Conservation (phyloP, 2,113 vertebrate species). For the Tragelaphus scriptus region DNA sequence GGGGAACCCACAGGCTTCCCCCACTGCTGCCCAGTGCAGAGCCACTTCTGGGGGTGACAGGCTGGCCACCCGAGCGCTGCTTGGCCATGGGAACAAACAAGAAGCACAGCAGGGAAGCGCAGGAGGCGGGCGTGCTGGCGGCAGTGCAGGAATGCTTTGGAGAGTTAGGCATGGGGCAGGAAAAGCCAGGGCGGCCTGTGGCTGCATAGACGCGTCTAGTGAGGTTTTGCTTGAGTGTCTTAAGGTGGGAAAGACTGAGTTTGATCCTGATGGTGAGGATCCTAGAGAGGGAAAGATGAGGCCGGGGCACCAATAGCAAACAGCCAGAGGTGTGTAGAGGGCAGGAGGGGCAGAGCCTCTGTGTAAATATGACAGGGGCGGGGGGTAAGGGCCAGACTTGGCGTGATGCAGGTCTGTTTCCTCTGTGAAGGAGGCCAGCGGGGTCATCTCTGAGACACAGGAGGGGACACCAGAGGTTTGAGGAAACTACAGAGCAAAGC, state of each 20-base stretch:
- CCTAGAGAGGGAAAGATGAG: not conserved
- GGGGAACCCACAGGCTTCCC: not conserved
- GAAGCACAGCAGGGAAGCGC: not conserved
- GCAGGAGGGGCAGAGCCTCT: not conserved
- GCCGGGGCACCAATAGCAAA: not conserved
- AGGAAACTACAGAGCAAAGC: not conserved
- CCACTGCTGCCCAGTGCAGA: not conserved
- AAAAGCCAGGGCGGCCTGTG: not conserved
- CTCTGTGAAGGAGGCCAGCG: not conserved
- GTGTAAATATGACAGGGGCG: not conserved
- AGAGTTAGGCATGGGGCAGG: not conserved
- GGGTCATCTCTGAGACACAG: not conserved
- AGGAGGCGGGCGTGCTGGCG: not conserved
- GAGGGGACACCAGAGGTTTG: not conserved
- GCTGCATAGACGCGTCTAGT: not conserved
- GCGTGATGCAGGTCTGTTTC: not conserved
- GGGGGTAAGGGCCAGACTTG: not conserved
- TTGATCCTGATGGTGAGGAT: not conserved
- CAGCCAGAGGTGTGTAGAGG: not conserved
- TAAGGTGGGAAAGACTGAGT: not conserved
- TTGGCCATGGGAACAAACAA: too few relatives aligned
- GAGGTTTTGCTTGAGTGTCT: not conserved
- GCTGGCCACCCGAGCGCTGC: rapidly evolving
- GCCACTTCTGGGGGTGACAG: not conserved
- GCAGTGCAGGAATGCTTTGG: not conserved